Conservation (phyloP, 2,113 vertebrate species). For the Passer montanus region DNA sequence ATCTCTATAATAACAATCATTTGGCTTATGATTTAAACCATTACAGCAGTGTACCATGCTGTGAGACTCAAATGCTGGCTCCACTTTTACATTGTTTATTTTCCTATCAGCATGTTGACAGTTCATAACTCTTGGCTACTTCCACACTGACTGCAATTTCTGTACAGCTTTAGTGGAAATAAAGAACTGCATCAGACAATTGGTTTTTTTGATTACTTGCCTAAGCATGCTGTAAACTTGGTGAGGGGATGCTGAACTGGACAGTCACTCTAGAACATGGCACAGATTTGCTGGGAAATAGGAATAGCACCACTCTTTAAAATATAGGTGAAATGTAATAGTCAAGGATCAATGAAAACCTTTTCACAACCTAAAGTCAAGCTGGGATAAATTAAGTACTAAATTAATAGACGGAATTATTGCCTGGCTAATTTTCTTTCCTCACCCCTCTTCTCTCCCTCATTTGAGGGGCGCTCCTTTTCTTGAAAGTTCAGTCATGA, state of each 20-base stretch:
- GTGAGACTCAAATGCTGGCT: conserved; percentile 31
- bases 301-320: neutral
- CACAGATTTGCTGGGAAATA: neutral
- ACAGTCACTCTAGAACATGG: neutral
- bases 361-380: neutral
- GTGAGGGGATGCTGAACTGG: neutral
- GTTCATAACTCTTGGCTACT: conserved; percentile 60
- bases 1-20: conserved; percentile 62
- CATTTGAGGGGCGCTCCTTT: neutral
- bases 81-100: conserved; percentile 47
- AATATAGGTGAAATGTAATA: neutral
- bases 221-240: neutral
- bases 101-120: conserved; percentile 35
- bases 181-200: neutral
- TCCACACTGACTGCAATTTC: conserved; percentile 24
- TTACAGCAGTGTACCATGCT: conserved; percentile 34
- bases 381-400: neutral
- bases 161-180: conserved; percentile 20
- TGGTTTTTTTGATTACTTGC: neutral
- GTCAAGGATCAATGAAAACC: neutral
- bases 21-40: conserved; percentile 61
- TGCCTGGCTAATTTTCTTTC: neutral
- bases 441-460: neutral
- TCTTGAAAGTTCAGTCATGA: neutral
- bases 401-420: neutral